Conservation (phyloP, 2,113 vertebrate genomes). For the Beaufortia kweichowensis region DNA sequence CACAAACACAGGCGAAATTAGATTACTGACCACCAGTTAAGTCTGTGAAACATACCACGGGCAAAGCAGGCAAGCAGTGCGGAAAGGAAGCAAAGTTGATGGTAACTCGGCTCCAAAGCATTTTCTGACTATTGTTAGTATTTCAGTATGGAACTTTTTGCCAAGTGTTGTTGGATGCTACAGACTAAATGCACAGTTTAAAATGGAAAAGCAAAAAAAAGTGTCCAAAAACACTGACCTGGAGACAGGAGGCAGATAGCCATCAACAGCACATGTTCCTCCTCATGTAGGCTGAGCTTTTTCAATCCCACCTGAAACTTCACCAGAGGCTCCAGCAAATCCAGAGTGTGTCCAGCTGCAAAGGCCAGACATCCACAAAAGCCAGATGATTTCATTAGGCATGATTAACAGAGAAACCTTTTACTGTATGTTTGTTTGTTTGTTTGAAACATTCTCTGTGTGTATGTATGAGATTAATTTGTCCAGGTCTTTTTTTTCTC, state of each 20-base stretch:
- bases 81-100: too few relatives aligned
- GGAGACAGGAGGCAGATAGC: constrained; percentile 97
- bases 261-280: constrained; percentile 97
- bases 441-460: too few relatives aligned
- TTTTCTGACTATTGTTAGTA: too few relatives aligned
- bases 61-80: too few relatives aligned
- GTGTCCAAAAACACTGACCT: constrained; percentile 79
- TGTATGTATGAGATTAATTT: too few relatives aligned
- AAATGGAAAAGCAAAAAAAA: too few relatives aligned
- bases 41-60: not conserved
- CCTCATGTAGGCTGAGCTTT: constrained; percentile 91
- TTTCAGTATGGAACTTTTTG: too few relatives aligned
- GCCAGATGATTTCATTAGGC: constrained; percentile 9
- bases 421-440: too few relatives aligned
- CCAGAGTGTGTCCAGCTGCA: constrained; percentile 90
- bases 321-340: constrained; percentile 90
- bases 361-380: constrained; percentile 28
- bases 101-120: too few relatives aligned
- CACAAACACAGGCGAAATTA: constrained; percentile 27
- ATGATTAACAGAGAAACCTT: not conserved
- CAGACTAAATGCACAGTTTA: too few relatives aligned
- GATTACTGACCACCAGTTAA: not conserved
- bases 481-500: too few relatives aligned
- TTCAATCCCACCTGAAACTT: constrained; percentile 97
- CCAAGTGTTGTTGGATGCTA: not conserved